phyloP scores from a whole-genome alignment of 2,113 vertebrate species.

The Rhabdomys dilectus region DNA sequence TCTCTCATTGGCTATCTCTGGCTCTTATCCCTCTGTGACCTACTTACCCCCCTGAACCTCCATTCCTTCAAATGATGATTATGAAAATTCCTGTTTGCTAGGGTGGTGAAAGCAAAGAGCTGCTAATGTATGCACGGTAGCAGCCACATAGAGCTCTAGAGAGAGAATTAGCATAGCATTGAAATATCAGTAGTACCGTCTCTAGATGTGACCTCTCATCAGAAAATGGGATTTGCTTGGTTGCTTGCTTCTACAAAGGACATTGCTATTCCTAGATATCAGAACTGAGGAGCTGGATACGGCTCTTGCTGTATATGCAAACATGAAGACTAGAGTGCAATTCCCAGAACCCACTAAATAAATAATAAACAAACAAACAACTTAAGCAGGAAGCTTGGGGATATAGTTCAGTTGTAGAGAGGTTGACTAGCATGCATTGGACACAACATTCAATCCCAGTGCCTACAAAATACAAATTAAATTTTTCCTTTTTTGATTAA shows the following conservation, averaged over 20 bases:
- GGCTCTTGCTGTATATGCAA: neutral
- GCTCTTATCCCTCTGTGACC: neutral
- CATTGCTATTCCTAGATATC: neutral
- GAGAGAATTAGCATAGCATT: neutral
- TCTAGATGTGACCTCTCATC: neutral
- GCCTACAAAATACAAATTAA: neutral
- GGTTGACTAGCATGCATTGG: no score
- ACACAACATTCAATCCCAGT: neutral
- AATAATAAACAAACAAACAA: no score
- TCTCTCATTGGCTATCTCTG: neutral
- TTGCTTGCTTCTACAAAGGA: constrained; percentile 11
- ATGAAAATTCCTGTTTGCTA: neutral
- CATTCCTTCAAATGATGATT: constrained; percentile 29
- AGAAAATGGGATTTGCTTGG: constrained; percentile 44
- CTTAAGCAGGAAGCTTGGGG: no score
- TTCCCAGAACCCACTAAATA: neutral
- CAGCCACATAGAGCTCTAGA: neutral
- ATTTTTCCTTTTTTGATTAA: neutral
- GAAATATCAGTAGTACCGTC: neutral
- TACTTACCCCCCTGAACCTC: neutral
- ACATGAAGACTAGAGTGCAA: neutral
- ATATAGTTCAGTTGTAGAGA: neutral
- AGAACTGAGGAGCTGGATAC: neutral
- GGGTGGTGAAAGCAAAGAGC: neutral
- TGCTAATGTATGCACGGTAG: neutral